Conservation (phyloP, 2,797 vertebrate genomes). For the Sitta carolinensis region DNA sequence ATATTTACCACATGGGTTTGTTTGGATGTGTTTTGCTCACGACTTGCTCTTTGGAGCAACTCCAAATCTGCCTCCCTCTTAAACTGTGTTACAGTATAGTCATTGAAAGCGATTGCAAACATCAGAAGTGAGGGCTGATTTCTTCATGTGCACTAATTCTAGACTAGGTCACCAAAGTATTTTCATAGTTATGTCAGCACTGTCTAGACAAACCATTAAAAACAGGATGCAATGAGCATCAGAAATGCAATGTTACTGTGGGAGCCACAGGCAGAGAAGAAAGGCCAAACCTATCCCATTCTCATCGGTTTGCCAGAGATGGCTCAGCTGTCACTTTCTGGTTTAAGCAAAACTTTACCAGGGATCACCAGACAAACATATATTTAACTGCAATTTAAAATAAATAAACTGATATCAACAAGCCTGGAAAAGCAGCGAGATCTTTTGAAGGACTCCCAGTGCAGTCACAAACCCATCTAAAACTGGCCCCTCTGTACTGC, state of each 20-base stretch:
- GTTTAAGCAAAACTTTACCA: not conserved
- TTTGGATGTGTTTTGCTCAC: constrained; percentile 47
- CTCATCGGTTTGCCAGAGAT: not conserved
- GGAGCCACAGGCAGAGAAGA: not conserved
- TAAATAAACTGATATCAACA: not conserved
- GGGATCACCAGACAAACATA: not conserved
- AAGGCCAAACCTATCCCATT: not conserved
- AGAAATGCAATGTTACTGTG: not conserved
- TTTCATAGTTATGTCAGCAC: constrained; percentile 65
- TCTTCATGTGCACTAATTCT: constrained; percentile 56
- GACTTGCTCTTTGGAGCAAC: constrained; percentile 52
- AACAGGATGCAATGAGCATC: constrained; percentile 46
- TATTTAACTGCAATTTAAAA: not conserved
- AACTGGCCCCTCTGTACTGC: not conserved
- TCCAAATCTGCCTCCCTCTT: constrained; percentile 63
- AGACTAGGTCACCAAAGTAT: constrained; percentile 64
- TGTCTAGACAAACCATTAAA: constrained; percentile 68
- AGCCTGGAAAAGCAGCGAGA: not conserved
- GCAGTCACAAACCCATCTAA: not conserved
- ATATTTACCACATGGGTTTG: not conserved
- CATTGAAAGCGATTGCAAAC: constrained; percentile 61
- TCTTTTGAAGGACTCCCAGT: not conserved
- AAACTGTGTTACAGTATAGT: constrained; percentile 29
- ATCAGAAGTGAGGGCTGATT: constrained; percentile 59
- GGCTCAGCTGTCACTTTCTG: not conserved